phyloP scores from a whole-genome alignment of 2,113 vertebrate species.

The Thermophis baileyi region DNA sequence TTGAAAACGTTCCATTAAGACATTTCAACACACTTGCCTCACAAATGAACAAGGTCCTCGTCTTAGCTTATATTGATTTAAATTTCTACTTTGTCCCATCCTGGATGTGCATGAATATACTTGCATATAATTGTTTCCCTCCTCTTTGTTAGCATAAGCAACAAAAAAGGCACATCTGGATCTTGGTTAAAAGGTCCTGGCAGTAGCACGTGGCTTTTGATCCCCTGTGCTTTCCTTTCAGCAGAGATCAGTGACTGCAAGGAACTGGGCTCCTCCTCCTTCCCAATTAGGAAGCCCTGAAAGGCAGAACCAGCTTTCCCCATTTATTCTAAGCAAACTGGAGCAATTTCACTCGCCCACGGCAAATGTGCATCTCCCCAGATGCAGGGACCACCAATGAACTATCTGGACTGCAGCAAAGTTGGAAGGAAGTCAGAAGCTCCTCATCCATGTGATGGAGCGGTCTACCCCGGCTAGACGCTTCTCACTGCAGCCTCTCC shows the following conservation, averaged over 20 bases:
- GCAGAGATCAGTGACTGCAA: background rate
- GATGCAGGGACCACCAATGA: too few species aligned
- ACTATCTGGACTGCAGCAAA: background rate
- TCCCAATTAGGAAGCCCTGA: background rate
- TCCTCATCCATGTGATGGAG: background rate
- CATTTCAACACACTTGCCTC: background rate
- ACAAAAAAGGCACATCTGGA: background rate
- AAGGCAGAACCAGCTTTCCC: background rate
- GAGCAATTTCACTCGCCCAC: background rate
- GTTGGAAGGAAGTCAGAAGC: background rate
- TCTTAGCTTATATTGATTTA: background rate
- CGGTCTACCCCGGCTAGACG: too few species aligned
- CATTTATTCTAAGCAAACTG: background rate
- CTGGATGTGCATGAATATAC: background rate
- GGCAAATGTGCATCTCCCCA: background rate
- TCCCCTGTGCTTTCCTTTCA: background rate
- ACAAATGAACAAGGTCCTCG: rapidly evolving
- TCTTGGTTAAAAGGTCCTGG: background rate
- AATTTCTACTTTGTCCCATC: background rate
- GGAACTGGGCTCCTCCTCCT: background rate
- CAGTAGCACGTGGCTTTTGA: background rate
- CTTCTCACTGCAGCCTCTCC: background rate
- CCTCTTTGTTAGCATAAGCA: background rate
- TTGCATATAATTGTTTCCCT: background rate
- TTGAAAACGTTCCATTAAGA: background rate